A percentile compares a stretch with the other conserved stretches of the same genome.
These are phyloP conservation scores for Melanotaenia parkinsoni DNA, from an alignment of 2,797 vertebrate species.

Conservation along the genomic window DNA sequence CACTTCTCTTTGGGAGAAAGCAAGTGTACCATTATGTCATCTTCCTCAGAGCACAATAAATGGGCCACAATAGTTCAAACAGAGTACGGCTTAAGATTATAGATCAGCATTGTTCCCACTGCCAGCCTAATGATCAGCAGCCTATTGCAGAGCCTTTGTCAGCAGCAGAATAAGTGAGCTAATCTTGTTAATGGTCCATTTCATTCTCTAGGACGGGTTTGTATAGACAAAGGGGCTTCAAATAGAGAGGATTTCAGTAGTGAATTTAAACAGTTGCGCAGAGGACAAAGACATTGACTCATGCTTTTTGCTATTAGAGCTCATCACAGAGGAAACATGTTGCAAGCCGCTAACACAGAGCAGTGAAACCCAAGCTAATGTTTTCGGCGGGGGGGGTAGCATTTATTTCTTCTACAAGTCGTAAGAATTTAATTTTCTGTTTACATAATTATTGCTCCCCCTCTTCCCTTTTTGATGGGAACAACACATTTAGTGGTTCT, in stretches of 20 bases:
- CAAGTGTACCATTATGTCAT: conserved; percentile 53
- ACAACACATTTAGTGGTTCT: conserved; percentile 59
- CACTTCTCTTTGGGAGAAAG: conserved; percentile 18
- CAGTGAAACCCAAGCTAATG: conserved; percentile 45
- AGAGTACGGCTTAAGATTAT: conserved; percentile 64
- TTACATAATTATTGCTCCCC: conserved; percentile 72
- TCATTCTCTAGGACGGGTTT: conserved; percentile 65
- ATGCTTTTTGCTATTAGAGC: conserved; percentile 52
- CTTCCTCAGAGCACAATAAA: conserved; percentile 56
- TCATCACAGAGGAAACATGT: conserved; percentile 63
- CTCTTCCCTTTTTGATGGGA: conserved; percentile 59
- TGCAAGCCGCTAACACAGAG: conserved; percentile 45
- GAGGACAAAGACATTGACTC: conserved; percentile 66
- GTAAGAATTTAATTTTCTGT: conserved; percentile 71
- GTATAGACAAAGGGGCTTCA: conserved; percentile 66
- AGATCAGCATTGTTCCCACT: conserved; percentile 69
- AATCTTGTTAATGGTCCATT: conserved; percentile 79
- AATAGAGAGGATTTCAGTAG: conserved; percentile 69
- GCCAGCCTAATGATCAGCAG: conserved; percentile 72
- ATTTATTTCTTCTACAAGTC: conserved; percentile 59
- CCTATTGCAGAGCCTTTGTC: conserved; percentile 66
- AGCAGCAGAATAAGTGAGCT: conserved; percentile 67
- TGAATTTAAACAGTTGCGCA: conserved; percentile 60
- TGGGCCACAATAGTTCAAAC: conserved; percentile 61
- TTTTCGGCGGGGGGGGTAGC: conserved; percentile 38